Base-by-base conservation (phyloP, 2,888 invertebrate genomes). In the Mimumesa dahlbomi region DNA sequence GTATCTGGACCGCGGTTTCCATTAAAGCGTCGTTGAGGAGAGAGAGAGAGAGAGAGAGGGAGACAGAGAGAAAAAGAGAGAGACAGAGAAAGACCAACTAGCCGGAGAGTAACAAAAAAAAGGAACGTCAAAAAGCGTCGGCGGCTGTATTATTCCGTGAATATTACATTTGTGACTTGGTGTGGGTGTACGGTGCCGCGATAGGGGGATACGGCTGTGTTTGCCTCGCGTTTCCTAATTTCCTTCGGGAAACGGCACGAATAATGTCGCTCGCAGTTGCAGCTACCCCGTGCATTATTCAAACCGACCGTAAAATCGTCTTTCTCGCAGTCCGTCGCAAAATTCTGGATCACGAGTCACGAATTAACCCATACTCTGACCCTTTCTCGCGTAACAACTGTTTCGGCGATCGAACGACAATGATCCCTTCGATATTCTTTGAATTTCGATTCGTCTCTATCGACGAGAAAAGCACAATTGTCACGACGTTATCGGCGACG, bases 81-180 rank as follows among this genome's bases (percentile, higher is more conserved):
- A 64, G 57, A 22, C 13, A 40, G 54, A 16, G 48, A 61, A 61
- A 65, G 62, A 36, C 59, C n/a, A n/a, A n/a, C n/a, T n/a, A n/a
- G n/a, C n/a, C n/a, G n/a, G n/a, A n/a, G n/a, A n/a, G n/a, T n/a
- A n/a, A n/a, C n/a, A n/a, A n/a, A 63, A 66, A 42, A 56, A 66
- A 57, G 42, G 61, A 73, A 65, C 71, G 73, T 54, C 57, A 61
- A 66, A 70, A 36, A 36, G 54, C 61, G 72, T 73, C 68, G 67
- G 75, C 66, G 75, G 76, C 50, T 76, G 82, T 87, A 89, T 88
- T 88, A 88, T 87, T 87, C 81, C 72, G 84, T 88, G 88, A 89
- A 88, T 89, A 88, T 88, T 88, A 85, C 87, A 89, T 88, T 88
- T 89, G 88, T 88, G 88, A 88, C 88, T 88, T 76, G 81, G 83